Evolutionary conservation across 1,140 invertebrate genomes (phyloP), one percentile per base, ranked within the genome.

Genomic region (Listronotus bonariensis): DNA sequence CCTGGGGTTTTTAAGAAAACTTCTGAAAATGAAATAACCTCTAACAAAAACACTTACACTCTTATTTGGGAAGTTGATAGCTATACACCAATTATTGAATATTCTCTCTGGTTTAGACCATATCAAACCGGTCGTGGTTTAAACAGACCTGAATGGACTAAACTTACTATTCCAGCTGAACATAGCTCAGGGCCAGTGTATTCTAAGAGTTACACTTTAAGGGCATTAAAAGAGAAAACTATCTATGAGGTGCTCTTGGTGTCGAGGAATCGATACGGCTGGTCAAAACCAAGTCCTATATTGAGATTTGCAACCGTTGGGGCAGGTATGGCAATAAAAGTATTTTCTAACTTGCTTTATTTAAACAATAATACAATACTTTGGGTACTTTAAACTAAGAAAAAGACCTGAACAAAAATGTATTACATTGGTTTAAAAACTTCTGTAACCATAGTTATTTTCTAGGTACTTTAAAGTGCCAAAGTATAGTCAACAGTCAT

Each of bases 1-100:
- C 81, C 83, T 10, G 85, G 84, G 7, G 71, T 84, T 1, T 86
- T 89, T 52, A 88, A 83, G 53, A 82, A 80, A 52, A 80, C 81
- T 8, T 74, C 77, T 42, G 72, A 76, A n/a, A 76, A 76, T 61
- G 70, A 74, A 36, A 48, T 68, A 12, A 61, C 76, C 45, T 73
- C 78, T 0, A 46, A 38, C 9, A 78, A 76, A 49, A 79, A 78
- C 26, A 82, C 84, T 9, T 87, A 87, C 72, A 88, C 86, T 10
- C 82, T 92, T 1, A 85, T 89, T 40, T 92, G 89, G 89, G 86
- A 89, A 73, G 88, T 89, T 4, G 88, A 91, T 68, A 90, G 88
- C 54, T 90, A 89, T 70, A 86, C 84, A n/a, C 83, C 85, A 0
- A 87, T 91, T 15, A 86, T 87, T 26, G 86, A 90, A 73, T 90